Base-by-base conservation (phyloP, 92 coral and sea anemone genomes). In the Epizoanthus scotinus region DNA sequence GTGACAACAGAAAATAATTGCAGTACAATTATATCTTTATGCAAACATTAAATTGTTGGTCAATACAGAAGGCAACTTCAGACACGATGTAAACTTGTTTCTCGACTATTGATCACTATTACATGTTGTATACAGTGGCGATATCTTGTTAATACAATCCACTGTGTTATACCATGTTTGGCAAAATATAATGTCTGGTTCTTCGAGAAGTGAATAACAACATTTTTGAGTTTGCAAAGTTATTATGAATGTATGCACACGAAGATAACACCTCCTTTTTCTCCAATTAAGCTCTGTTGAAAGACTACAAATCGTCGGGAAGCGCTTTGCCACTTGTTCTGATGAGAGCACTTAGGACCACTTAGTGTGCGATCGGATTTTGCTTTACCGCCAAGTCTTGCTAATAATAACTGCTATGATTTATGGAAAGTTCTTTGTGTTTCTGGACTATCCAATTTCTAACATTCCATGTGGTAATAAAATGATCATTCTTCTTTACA, bases 261-360 rank as follows among this genome's bases (percentile, higher is more conserved):
- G 70, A 40, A 29, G 70, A 29, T 31, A 34, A 17, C 70, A 64
- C 70, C 70, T 38, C 47, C 31, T 29, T 64, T 29, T 64, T 64
- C 47, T 29, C 24, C 67, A 64, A 13, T 64, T 31, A 64, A 20
- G 38, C 21, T 27, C 4, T 64, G 22, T 64, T 29, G 70, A 64
- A 44, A 64, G 70, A 64, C 29, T n/a, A 27, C 34, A 29, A 64
- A 64, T 64, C 70, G 44, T 8, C 70, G 28, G 70, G 42, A 64
- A 14, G 38, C 40, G 38, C 69, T 13, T 63, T 29, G 36, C 22
- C 70, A 64, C 70, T 29, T 64, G 6, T 38, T 14, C 47, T 64
- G 10, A 29, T 64, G 70, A 8, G n/a, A n/a, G n/a, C n/a, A n/a
- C n/a, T n/a, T n/a, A n/a, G 70, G 24, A 29, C 10, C 70, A 64